phyloP scores from a whole-genome alignment of 2,113 vertebrate genomes.

The Oryctolagus cuniculus region mOryCun1.1 NC_091434.1:19255501-19256000 shows the following conservation, averaged over 20 bases:
- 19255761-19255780: constrained; percentile 56
- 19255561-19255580: too few relatives aligned
- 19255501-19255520: too few relatives aligned
- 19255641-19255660: not conserved
- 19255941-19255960: not conserved
- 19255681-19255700: constrained; percentile 37
- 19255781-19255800: constrained; percentile 68
- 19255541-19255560: too few relatives aligned
- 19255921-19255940: constrained; percentile 17
- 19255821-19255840: constrained; percentile 68
- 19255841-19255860: constrained; percentile 66
- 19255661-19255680: constrained; percentile 55
- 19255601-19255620: too few relatives aligned
- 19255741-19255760: constrained; percentile 77
- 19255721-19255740: constrained; percentile 78
- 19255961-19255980: constrained; percentile 61
- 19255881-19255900: constrained; percentile 69
- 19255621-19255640: too few relatives aligned
- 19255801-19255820: constrained; percentile 79
- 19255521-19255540: too few relatives aligned
- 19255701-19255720: constrained; percentile 69
- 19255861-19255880: constrained; percentile 72
- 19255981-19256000: constrained; percentile 39
- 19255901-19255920: constrained; percentile 36
- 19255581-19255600: too few relatives aligned